Evolutionary conservation across 2,888 invertebrate genomes (phyloP).

Genomic region (Pachliopta kotzebuea): DNA sequence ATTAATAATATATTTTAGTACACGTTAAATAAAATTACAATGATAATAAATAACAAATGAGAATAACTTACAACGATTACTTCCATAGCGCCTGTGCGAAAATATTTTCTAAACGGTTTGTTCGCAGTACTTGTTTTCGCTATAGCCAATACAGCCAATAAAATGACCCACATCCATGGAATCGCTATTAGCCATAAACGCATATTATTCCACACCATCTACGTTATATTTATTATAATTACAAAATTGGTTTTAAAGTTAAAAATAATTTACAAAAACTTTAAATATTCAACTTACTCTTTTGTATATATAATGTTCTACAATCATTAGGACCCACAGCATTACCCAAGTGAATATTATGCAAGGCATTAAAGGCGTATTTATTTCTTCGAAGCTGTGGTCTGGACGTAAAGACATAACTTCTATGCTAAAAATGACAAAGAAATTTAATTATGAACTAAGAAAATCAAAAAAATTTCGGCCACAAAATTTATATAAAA

Average conservation of each 20-base stretch:
- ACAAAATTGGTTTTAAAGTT: neutral
- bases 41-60: neutral
- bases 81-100: conserved; percentile 52
- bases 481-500: neutral
- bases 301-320: conserved; percentile 49
- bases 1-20: neutral
- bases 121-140: conserved; percentile 38
- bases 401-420: conserved; percentile 49
- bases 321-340: conserved; percentile 55
- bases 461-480: neutral
- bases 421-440: conserved; percentile 51
- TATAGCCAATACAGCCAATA: conserved; percentile 43
- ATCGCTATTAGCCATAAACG: conserved; percentile 50
- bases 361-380: conserved; percentile 44
- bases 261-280: conserved; percentile 1
- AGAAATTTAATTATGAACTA: neutral
- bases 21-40: neutral
- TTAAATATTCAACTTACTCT: conserved; percentile 47
- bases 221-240: conserved; percentile 29
- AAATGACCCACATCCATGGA: conserved; percentile 55
- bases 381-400: conserved; percentile 43
- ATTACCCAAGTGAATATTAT: conserved; percentile 50
- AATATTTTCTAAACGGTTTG: conserved; percentile 44
- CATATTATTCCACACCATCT: conserved; percentile 68
- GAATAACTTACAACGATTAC: conserved; percentile 48